These are phyloP conservation scores for Cricetomys ansorgei DNA, from an alignment of 2,113 vertebrate genomes.

Conservation along the genomic window DNA sequence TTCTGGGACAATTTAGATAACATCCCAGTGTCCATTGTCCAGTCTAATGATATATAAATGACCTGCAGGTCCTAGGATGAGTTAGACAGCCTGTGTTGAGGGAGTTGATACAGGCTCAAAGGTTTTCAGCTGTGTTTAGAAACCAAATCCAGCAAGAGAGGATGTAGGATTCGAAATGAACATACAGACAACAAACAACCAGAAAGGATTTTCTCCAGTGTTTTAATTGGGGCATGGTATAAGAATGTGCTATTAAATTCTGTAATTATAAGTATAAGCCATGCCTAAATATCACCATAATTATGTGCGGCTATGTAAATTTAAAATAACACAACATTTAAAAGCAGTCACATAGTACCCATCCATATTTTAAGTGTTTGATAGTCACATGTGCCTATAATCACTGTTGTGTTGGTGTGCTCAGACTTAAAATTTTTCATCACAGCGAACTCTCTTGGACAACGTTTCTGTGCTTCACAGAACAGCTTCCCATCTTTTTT, in stretches of 20 bases:
- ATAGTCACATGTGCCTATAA: not conserved
- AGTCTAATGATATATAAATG: not conserved
- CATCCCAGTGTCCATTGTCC: rapidly evolving
- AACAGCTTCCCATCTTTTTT: not conserved
- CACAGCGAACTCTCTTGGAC: not conserved
- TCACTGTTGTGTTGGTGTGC: too few relatives aligned
- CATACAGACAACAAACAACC: not conserved
- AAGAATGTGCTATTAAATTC: not conserved
- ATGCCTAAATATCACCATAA: not conserved
- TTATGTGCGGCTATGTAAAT: not conserved
- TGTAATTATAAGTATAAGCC: not conserved
- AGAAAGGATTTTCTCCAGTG: not conserved
- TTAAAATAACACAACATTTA: not conserved
- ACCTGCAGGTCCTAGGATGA: not conserved
- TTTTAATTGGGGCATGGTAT: not conserved
- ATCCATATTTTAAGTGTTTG: not conserved
- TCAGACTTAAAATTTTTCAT: not conserved
- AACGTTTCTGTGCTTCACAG: not conserved
- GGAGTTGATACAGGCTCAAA: not conserved
- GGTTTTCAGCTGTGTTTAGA: not conserved
- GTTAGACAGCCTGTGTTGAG: not conserved
- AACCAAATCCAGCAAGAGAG: not conserved
- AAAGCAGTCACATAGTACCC: not conserved
- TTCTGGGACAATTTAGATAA: not conserved
- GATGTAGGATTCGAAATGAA: not conserved